Conservation (phyloP, 2,888 invertebrate species). For the Saturnia japonica region DNA sequence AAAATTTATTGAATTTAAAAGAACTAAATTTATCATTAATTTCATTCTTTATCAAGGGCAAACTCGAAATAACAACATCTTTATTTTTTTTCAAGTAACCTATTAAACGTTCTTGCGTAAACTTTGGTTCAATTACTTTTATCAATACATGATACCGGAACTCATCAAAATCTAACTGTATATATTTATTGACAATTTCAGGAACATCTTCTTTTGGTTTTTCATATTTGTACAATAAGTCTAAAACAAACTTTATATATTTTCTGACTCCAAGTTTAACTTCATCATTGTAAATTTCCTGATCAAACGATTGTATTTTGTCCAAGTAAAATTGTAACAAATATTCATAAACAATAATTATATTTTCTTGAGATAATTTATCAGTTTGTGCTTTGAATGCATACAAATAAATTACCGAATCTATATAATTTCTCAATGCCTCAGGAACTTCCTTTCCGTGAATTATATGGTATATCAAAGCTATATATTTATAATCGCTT, state of each 20-base stretch:
- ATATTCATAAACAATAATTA: constrained; percentile 36
- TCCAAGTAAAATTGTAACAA: constrained; percentile 38
- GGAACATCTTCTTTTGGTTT: constrained; percentile 48
- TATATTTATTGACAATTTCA: constrained; percentile 41
- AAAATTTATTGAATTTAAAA: constrained; percentile 24
- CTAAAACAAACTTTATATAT: constrained; percentile 31
- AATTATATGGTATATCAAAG: constrained; percentile 49
- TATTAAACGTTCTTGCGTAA: constrained; percentile 32
- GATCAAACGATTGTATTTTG: constrained; percentile 36
- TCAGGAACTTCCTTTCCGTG: constrained; percentile 44
- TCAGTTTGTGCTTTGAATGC: constrained; percentile 23
- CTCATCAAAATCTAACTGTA: constrained; percentile 38
- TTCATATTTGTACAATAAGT: constrained; percentile 37
- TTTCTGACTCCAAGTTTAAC: constrained; percentile 30
- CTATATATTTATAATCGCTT: constrained; percentile 37
- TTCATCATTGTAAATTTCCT: constrained; percentile 31
- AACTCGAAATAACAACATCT: constrained; percentile 27
- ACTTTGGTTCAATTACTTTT: constrained; percentile 20
- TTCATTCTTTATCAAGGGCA: constrained; percentile 28
- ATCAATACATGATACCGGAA: constrained; percentile 31
- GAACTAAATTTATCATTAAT: constrained; percentile 16
- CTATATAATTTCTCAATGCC: constrained; percentile 31
- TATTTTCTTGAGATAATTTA: constrained; percentile 33
- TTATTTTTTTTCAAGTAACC: constrained; percentile 39
- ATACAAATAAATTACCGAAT: constrained; percentile 25